phyloP scores from a whole-genome alignment of 2,888 invertebrate genomes.

The Scaptomyza cyrtandrae region DNA sequence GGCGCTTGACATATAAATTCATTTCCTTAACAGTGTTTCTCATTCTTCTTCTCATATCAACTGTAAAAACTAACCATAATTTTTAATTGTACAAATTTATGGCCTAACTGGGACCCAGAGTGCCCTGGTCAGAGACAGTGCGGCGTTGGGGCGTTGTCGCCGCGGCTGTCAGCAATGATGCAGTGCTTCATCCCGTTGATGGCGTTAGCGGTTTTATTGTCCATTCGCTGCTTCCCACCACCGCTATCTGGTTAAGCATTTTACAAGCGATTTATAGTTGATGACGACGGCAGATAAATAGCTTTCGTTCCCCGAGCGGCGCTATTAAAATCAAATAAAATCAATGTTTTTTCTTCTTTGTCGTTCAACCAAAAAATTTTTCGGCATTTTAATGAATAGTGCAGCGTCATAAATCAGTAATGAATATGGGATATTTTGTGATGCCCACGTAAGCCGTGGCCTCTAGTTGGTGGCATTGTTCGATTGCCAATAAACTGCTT shows the following conservation, averaged over 20 bases:
- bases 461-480: slow-evolving; percentile 35
- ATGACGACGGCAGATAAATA: slow-evolving; percentile 57
- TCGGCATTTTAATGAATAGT: slow-evolving; percentile 66
- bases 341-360: slow-evolving; percentile 53
- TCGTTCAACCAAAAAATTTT: slow-evolving; percentile 8
- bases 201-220: slow-evolving; percentile 79
- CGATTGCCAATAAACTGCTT: slow-evolving; percentile 61
- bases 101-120: slow-evolving; percentile 31
- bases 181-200: slow-evolving; percentile 52
- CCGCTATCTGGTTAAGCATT: slow-evolving; percentile 49
- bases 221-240: slow-evolving; percentile 20
- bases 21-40: no score
- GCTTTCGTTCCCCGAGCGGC: slow-evolving; percentile 38
- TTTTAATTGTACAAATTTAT: slow-evolving; percentile 79
- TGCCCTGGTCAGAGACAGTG: neutral
- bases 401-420: slow-evolving; percentile 71
- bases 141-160: slow-evolving; percentile 14
- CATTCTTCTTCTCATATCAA: slow-evolving; percentile 43
- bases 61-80: slow-evolving; percentile 74
- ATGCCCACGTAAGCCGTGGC: slow-evolving; percentile 55
- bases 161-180: slow-evolving; percentile 45
- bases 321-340: slow-evolving; percentile 78
- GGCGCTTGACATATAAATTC: slow-evolving; percentile 62
- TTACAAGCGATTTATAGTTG: slow-evolving; percentile 37
- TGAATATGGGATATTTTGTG: slow-evolving; percentile 47